phyloP scores from a whole-genome alignment of 1,140 invertebrate species.

The Cyclargus thomasi region DNA sequence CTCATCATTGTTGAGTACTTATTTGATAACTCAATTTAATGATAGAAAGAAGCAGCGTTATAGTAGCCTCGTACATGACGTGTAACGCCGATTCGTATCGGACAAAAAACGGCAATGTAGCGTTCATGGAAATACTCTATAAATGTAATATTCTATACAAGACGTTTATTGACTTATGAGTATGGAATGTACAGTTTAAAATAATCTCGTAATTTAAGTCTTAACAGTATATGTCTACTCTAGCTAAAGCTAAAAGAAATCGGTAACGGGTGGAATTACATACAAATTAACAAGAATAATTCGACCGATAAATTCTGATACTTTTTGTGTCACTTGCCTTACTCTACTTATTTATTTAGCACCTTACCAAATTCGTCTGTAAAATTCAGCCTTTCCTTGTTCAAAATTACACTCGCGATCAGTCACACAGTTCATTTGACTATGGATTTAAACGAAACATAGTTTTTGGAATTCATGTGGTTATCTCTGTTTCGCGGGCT shows the following conservation, averaged over 20 bases:
- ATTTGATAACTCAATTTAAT: slow-evolving; percentile 40
- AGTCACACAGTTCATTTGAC: slow-evolving; percentile 65
- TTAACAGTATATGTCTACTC: slow-evolving; percentile 62
- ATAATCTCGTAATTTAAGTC: slow-evolving; percentile 54
- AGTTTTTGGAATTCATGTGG: slow-evolving; percentile 32
- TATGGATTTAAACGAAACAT: slow-evolving; percentile 40
- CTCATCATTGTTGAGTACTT: slow-evolving; percentile 57
- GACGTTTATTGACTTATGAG: slow-evolving; percentile 53
- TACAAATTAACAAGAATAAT: slow-evolving; percentile 69
- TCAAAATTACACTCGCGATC: slow-evolving; percentile 58
- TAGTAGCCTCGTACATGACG: slow-evolving; percentile 13
- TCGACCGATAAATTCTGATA: slow-evolving; percentile 49
- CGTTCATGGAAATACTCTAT: slow-evolving; percentile 16
- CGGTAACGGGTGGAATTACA: slow-evolving; percentile 73
- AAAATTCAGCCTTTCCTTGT: slow-evolving; percentile 70
- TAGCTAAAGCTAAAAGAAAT: slow-evolving; percentile 68
- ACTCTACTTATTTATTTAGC: slow-evolving; percentile 65
- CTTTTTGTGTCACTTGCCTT: slow-evolving; percentile 46
- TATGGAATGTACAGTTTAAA: slow-evolving; percentile 51
- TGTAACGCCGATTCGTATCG: slow-evolving; percentile 17
- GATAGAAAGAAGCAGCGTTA: slow-evolving; percentile 5
- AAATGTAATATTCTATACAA: slow-evolving; percentile 21
- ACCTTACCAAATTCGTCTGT: slow-evolving; percentile 72
- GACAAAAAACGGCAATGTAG: slow-evolving; percentile 31
- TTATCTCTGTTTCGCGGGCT: slow-evolving; percentile 72